A percentile compares a stretch with the other conserved stretches of the same genome.
Evolutionary conservation across 2,113 vertebrate genomes (phyloP).

Genomic region (Xenopus tropicalis): DNA sequence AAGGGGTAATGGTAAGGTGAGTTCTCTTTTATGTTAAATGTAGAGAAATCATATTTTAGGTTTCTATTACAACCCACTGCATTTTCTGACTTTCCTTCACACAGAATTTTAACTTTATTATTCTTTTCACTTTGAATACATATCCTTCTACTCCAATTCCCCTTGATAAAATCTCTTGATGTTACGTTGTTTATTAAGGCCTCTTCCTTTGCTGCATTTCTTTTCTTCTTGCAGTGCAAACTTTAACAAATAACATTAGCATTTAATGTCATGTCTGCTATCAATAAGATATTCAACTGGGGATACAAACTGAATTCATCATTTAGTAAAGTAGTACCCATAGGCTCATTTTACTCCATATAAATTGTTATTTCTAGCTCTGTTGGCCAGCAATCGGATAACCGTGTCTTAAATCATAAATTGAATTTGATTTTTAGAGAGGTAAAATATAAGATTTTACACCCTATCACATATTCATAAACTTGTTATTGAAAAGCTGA

Average conservation of each 20-base stretch:
- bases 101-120: too few species aligned
- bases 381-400: neutral
- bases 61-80: too few species aligned
- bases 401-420: neutral
- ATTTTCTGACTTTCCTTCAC: too few species aligned
- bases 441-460: neutral
- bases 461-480: neutral
- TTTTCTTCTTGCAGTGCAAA: neutral
- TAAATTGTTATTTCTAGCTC: neutral
- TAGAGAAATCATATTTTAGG: too few species aligned
- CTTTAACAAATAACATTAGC: conserved; percentile 4
- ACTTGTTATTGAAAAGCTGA: conserved; percentile 6
- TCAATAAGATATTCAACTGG: conserved; percentile 12
- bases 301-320: conserved; percentile 7
- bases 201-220: too few species aligned
- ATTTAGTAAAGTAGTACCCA: neutral
- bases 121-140: too few species aligned
- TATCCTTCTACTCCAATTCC: too few species aligned
- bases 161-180: too few species aligned
- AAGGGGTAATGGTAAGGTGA: too few species aligned
- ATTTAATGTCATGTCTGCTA: conserved; percentile 17
- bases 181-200: too few species aligned
- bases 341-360: conserved; percentile 10
- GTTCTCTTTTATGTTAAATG: too few species aligned
- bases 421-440: neutral